Evolutionary conservation across 2,888 invertebrate genomes (phyloP).

Genomic region (Sinopyrophorus schimmeli): DNA sequence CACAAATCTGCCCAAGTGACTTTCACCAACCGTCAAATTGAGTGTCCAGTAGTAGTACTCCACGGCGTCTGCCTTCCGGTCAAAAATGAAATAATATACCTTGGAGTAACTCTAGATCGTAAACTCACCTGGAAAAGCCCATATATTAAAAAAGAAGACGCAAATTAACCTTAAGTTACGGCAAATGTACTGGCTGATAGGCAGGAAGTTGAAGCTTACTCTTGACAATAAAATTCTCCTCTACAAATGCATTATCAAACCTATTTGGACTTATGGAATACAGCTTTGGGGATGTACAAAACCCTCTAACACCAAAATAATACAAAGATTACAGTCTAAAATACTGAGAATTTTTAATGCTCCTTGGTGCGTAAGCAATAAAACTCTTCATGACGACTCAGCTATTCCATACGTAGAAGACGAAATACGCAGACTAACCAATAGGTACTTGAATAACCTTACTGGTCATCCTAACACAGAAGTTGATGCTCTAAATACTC

Average conservation of each 20-base stretch:
- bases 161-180: slow-evolving; percentile 3
- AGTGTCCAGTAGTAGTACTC: slow-evolving; percentile 26
- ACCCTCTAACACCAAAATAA: slow-evolving; percentile 4
- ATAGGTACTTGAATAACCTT: neutral
- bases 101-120: slow-evolving; percentile 24
- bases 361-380: slow-evolving; percentile 4
- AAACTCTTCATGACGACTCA: slow-evolving; percentile 2
- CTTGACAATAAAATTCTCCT: neutral
- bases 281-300: slow-evolving; percentile 7
- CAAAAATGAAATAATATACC: slow-evolving; percentile 22
- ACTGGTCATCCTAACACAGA: neutral
- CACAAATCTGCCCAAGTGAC: slow-evolving; percentile 32
- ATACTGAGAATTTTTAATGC: slow-evolving; percentile 2
- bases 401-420: slow-evolving; percentile 2
- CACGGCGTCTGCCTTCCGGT: slow-evolving; percentile 2
- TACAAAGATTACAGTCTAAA: slow-evolving; percentile 8
- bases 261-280: slow-evolving; percentile 3
- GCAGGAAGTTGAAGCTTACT: slow-evolving; percentile 1
- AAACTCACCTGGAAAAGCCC: slow-evolving; percentile 24
- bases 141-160: slow-evolving; percentile 19
- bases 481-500: neutral
- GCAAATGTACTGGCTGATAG: slow-evolving; percentile 3
- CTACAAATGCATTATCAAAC: slow-evolving; percentile 6
- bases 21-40: slow-evolving; percentile 9
- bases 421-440: neutral